A percentile compares a stretch with the other conserved stretches of the same genome.
These are phyloP conservation scores for Paralvinella palmiformis DNA, from an alignment of 1,140 invertebrate species.

Conservation along the genomic window DNA sequence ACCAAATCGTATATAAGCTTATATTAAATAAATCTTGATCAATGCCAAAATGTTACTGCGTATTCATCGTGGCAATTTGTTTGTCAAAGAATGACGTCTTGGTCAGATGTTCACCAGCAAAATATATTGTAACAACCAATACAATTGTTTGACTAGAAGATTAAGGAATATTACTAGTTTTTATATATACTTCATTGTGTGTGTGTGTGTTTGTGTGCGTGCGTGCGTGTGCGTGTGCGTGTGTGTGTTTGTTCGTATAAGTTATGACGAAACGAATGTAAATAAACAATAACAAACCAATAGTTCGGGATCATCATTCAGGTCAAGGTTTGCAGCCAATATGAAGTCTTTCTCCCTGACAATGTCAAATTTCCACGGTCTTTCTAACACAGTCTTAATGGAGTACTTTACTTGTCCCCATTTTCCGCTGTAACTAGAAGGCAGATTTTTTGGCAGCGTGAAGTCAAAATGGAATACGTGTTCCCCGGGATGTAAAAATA, in stretches of 20 bases:
- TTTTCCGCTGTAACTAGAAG: conserved; percentile 51
- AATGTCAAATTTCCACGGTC: conserved; percentile 37
- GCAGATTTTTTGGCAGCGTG: conserved; percentile 49
- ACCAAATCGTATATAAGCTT: no score
- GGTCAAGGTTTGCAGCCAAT: conserved; percentile 36
- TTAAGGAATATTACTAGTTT: background rate
- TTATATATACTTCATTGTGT: background rate
- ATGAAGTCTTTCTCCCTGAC: conserved; percentile 35
- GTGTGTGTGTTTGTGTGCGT: no score
- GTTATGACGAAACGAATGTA: no score
- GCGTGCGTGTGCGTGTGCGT: no score
- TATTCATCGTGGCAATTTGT: no score
- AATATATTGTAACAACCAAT: no score
- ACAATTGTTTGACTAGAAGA: no score
- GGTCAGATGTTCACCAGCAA: no score
- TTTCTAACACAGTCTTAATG: conserved; percentile 48
- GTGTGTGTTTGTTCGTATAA: no score
- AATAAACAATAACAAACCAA: background rate
- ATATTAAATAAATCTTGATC: no score
- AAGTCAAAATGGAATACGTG: conserved; percentile 51
- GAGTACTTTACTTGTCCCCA: conserved; percentile 51
- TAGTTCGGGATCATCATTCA: conserved; percentile 32
- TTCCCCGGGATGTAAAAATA: background rate
- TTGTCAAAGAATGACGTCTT: no score
- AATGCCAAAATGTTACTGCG: no score